Percentiles rank a stretch among this genome's conserved stretches.
phyloP scores from a whole-genome alignment of 2,113 vertebrate genomes.

The Panthera tigris region DNA sequence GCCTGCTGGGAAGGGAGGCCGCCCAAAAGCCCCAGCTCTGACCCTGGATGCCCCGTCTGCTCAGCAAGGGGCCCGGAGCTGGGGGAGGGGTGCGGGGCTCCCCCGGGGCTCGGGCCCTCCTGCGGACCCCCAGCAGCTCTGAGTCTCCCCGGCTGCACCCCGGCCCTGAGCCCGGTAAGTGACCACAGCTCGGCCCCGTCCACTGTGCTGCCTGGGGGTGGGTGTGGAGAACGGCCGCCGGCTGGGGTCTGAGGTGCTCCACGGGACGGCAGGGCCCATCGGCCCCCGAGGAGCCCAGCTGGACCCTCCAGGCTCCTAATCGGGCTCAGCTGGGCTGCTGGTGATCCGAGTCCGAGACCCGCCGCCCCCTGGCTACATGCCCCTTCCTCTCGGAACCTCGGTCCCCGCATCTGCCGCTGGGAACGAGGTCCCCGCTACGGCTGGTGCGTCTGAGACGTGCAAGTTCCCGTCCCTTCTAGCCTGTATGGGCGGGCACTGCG shows the following conservation, averaged over 20 bases:
- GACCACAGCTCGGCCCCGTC: background rate
- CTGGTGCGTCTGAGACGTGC: background rate
- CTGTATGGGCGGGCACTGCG: rapidly evolving
- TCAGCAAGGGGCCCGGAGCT: background rate
- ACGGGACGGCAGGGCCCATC: background rate
- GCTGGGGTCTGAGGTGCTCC: background rate
- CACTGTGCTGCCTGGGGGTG: background rate
- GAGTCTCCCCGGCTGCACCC: too few relatives aligned
- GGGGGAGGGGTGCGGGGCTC: too few relatives aligned
- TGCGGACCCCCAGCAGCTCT: background rate
- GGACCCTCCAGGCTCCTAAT: background rate
- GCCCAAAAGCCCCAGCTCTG: background rate
- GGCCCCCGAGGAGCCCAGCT: background rate
- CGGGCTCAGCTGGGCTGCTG: background rate
- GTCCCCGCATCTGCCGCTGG: rapidly evolving
- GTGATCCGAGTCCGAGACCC: background rate
- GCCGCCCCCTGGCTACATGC: background rate
- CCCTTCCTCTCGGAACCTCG: background rate
- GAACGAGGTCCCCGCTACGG: background rate
- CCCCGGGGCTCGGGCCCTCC: background rate
- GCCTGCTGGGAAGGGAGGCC: background rate
- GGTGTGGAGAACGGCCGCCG: too few relatives aligned
- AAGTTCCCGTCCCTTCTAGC: background rate
- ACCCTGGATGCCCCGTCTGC: background rate
- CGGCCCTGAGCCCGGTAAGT: background rate